A percentile compares a stretch with the other conserved stretches of the same genome.
These are phyloP conservation scores for Corynorhinus townsendii DNA, from an alignment of 2,113 vertebrate species.

Conservation along the genomic window DNA sequence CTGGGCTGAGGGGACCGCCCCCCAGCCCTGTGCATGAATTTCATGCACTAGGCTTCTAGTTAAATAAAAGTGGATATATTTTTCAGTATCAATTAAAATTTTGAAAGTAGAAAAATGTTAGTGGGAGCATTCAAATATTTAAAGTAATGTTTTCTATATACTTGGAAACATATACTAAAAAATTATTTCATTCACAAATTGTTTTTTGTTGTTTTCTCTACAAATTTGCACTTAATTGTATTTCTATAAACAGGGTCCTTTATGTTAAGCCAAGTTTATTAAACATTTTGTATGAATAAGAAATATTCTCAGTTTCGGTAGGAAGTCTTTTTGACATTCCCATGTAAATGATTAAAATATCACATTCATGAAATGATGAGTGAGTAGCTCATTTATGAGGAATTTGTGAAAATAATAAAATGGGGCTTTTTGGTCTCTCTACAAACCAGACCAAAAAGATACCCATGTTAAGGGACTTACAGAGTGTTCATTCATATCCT, in stretches of 20 bases:
- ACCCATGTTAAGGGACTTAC: not conserved
- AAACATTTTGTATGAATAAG: not conserved
- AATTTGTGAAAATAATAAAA: constrained; percentile 8
- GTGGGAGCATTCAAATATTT: not conserved
- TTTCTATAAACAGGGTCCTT: not conserved
- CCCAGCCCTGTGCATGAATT: too few species aligned
- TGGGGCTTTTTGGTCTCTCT: not conserved
- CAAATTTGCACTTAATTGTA: not conserved
- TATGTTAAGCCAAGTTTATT: not conserved
- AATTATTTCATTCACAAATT: not conserved
- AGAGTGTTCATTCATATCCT: not conserved
- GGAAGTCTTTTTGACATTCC: not conserved
- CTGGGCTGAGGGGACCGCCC: too few species aligned
- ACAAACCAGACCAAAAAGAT: not conserved
- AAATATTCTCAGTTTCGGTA: not conserved
- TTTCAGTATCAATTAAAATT: not conserved
- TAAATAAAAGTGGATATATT: not conserved
- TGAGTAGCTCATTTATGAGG: not conserved
- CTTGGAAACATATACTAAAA: not conserved
- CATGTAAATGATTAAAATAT: constrained; percentile 15
- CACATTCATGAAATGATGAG: not conserved
- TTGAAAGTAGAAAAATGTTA: not conserved
- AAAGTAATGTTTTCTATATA: not conserved
- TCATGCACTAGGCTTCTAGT: too few species aligned
- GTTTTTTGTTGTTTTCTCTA: not conserved